phyloP scores from a whole-genome alignment of 1,140 invertebrate species.

The Hestina assimilis region DNA sequence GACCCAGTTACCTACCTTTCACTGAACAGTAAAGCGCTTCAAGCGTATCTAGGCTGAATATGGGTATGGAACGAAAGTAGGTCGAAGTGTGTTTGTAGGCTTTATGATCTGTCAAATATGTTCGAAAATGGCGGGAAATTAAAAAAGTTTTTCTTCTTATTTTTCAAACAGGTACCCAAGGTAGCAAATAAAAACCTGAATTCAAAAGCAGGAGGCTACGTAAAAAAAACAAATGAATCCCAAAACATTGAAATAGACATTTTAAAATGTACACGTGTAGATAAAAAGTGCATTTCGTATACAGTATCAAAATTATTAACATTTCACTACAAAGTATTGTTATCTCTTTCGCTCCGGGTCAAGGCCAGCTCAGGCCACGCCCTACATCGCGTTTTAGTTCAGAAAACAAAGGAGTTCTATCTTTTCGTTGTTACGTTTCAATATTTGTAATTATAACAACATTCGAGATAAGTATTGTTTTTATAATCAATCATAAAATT shows the following conservation, averaged over 20 bases:
- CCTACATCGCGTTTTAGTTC: too few species aligned
- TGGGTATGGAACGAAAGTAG: conserved; percentile 6
- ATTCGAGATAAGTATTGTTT: too few species aligned
- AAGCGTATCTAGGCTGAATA: conserved; percentile 6
- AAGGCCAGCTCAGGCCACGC: background rate
- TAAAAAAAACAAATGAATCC: too few species aligned
- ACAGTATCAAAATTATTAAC: background rate
- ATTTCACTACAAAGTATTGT: background rate
- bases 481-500: too few species aligned
- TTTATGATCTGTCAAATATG: background rate
- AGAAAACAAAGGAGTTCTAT: background rate
- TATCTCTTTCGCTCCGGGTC: background rate
- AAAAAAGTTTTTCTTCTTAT: background rate
- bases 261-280: too few species aligned
- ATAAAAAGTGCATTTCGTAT: too few species aligned
- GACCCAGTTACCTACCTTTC: conserved; percentile 32
- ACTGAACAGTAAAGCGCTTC: conserved; percentile 19
- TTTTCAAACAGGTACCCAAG: too few species aligned
- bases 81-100: conserved; percentile 4
- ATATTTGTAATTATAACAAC: background rate
- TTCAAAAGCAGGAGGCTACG: too few species aligned
- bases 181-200: too few species aligned
- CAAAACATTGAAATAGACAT: too few species aligned
- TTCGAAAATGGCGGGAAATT: background rate
- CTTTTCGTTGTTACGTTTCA: background rate